phyloP scores from a whole-genome alignment of 2,888 invertebrate genomes.

The Cryptus viduatorius region DNA sequence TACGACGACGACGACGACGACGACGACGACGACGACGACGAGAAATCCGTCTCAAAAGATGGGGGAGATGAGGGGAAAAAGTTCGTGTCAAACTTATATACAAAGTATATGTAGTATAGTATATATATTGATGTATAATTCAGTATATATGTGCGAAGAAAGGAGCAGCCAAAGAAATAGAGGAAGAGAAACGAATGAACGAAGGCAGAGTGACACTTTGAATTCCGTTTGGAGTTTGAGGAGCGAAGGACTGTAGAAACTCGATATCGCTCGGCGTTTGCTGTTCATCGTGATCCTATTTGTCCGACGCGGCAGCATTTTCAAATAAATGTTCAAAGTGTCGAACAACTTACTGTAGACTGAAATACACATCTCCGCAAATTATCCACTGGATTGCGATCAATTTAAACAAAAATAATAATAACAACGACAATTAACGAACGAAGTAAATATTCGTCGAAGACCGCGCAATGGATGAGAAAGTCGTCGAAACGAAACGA shows the following conservation, averaged over 20 bases:
- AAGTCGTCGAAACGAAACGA: not conserved
- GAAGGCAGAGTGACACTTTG: constrained; percentile 63
- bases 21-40: constrained; percentile 41
- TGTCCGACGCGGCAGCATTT: not conserved
- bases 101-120: not conserved
- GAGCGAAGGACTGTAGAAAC: constrained; percentile 21
- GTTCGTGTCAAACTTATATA: constrained; percentile 44
- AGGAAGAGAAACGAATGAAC: constrained; percentile 57
- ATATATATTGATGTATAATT: constrained; percentile 7
- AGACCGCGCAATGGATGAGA: not conserved
- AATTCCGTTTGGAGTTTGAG: constrained; percentile 55
- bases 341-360: too few relatives aligned
- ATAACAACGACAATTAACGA: too few relatives aligned
- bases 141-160: constrained; percentile 16
- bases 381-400: too few relatives aligned
- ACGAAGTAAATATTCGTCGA: too few relatives aligned
- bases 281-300: constrained; percentile 4
- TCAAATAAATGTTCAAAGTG: not conserved
- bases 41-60: constrained; percentile 30
- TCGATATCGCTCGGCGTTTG: constrained; percentile 30
- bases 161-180: constrained; percentile 14
- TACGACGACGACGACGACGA: constrained; percentile 43
- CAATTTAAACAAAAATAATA: too few relatives aligned
- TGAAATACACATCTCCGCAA: too few relatives aligned
- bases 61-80: constrained; percentile 25